These are phyloP conservation scores for Zygothrica quintamaculata DNA, from an alignment of 2,888 invertebrate genomes.

Conservation along the genomic window DNA sequence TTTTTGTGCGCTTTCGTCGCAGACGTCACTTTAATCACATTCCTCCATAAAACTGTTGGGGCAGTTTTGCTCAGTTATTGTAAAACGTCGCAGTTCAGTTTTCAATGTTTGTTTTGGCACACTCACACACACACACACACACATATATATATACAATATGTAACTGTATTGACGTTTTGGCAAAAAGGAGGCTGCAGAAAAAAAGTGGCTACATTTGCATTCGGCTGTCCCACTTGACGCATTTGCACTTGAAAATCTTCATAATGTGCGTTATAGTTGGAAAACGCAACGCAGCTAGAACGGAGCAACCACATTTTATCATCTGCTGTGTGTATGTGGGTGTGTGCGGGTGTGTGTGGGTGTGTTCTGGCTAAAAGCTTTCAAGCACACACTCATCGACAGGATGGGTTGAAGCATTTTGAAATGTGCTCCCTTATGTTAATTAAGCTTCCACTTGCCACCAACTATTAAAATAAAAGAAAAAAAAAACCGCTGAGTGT, in stretches of 20 bases:
- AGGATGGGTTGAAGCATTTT: conserved; percentile 20
- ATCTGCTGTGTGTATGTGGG: conserved; percentile 21
- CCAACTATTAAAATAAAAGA: conserved; percentile 72
- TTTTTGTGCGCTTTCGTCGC: conserved; percentile 55
- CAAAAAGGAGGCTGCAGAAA: conserved; percentile 16
- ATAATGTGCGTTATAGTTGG: conserved; percentile 34
- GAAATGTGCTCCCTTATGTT: conserved; percentile 68
- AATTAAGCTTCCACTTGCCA: conserved; percentile 73
- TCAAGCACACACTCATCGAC: conserved; percentile 60
- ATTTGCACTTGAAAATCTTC: conserved; percentile 63
- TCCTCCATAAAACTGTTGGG: conserved; percentile 54
- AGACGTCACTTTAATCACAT: conserved; percentile 73
- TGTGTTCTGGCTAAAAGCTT: conserved; percentile 63
- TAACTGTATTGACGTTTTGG: conserved; percentile 50
- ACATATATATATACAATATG: not conserved
- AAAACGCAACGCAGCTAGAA: conserved; percentile 18
- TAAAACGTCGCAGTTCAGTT: conserved; percentile 25
- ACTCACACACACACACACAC: conserved; percentile 6
- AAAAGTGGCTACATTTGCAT: conserved; percentile 68
- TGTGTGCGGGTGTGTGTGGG: conserved; percentile 31
- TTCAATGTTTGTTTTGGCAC: conserved; percentile 27
- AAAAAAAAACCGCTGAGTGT: conserved; percentile 59
- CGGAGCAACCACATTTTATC: conserved; percentile 36
- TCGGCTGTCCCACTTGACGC: conserved; percentile 65
- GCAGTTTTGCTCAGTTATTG: conserved; percentile 40